These are phyloP conservation scores for Malacosoma neustria DNA, from an alignment of 2,888 invertebrate genomes.

Conservation along the genomic window DNA sequence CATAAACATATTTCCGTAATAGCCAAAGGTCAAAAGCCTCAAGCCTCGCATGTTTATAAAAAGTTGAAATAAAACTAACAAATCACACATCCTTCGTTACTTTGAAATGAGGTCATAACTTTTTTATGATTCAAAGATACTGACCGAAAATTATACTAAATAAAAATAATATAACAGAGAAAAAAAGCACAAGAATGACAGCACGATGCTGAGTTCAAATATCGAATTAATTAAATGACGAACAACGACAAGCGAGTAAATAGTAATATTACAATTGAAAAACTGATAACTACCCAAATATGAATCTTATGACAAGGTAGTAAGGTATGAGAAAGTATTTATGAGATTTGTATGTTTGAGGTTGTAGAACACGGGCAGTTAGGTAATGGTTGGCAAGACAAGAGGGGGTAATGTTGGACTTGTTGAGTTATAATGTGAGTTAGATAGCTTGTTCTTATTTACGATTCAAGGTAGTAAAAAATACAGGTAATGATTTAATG, in stretches of 20 bases:
- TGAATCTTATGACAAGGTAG: conserved; percentile 28
- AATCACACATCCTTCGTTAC: conserved; percentile 1
- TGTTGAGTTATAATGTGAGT: too few species aligned
- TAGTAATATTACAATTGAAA: conserved; percentile 31
- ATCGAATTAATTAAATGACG: conserved; percentile 65
- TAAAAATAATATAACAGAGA: conserved; percentile 19
- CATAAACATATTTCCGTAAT: neutral
- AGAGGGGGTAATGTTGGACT: conserved; percentile 69
- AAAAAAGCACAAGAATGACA: conserved; percentile 35
- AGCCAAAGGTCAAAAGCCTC: neutral
- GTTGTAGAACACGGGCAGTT: conserved; percentile 53
- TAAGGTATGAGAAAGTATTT: conserved; percentile 22
- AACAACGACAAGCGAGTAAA: conserved; percentile 55
- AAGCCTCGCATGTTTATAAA: neutral
- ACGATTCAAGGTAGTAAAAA: too few species aligned
- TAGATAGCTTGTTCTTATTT: too few species aligned
- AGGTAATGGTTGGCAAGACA: conserved; percentile 62
- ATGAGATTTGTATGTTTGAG: conserved; percentile 27
- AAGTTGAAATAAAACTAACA: neutral
- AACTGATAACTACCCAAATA: conserved; percentile 19
- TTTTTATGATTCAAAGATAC: conserved; percentile 7
- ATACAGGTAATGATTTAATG: too few species aligned
- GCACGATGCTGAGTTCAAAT: conserved; percentile 52
- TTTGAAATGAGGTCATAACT: too few species aligned
- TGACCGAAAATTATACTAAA: conserved; percentile 16